These are phyloP conservation scores for Idaea biselata DNA, from an alignment of 2,888 invertebrate species.

Conservation along the genomic window DNA sequence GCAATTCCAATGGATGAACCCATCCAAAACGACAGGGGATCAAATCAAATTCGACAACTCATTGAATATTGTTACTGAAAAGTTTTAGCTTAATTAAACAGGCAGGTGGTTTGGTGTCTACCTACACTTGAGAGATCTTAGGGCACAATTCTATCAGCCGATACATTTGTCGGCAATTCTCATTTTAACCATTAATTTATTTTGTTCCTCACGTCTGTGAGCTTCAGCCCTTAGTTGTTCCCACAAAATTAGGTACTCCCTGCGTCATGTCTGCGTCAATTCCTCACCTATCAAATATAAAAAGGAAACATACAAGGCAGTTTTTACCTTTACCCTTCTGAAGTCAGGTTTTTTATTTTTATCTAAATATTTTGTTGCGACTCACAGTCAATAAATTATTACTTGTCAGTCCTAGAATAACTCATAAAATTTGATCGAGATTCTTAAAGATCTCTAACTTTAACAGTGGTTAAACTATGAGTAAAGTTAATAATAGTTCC, in stretches of 20 bases:
- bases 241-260: too few species aligned
- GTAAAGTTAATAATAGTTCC: too few species aligned
- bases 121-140: slow-evolving; percentile 21
- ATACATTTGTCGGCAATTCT: neutral
- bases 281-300: neutral
- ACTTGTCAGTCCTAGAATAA: too few species aligned
- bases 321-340: too few species aligned
- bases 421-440: too few species aligned
- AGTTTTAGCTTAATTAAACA: slow-evolving; percentile 39
- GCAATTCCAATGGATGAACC: slow-evolving; percentile 43
- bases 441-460: too few species aligned
- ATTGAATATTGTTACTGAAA: slow-evolving; percentile 40
- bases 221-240: too few species aligned
- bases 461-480: too few species aligned
- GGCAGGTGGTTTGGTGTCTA: slow-evolving; percentile 13
- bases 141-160: neutral
- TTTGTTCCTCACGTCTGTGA: neutral
- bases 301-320: neutral
- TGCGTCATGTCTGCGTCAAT: too few species aligned
- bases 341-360: too few species aligned
- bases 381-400: too few species aligned
- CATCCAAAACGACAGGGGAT: slow-evolving; percentile 47
- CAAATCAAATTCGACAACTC: slow-evolving; percentile 45
- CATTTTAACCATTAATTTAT: neutral
- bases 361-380: too few species aligned